Base-by-base conservation (phyloP, 2,888 invertebrate species). In the Trichogramma dendrolimi region DNA sequence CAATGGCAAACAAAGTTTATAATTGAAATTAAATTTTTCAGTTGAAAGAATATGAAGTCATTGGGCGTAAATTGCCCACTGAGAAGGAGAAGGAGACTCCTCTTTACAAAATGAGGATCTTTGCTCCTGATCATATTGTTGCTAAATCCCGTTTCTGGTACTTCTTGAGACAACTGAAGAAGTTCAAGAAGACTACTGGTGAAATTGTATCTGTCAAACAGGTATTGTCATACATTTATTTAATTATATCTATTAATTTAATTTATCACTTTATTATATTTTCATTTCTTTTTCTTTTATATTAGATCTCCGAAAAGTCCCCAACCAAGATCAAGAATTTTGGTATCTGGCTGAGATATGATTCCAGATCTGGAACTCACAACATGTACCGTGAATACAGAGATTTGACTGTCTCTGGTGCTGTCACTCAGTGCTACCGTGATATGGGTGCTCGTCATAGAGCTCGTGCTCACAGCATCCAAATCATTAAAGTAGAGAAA, bases 361-460 rank as follows among this genome's bases (percentile, higher is more conserved):
- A 98, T 80, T 99, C 98, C 1, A 87, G 99, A 64, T 97, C 96
- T 7, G 99, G 98, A 62, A 97, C 96, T 62, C 98, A 99, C 85
- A 99, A 99, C 86, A 99, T 99, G 99, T 99, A 99, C 90, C 87
- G 96, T 69, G 99, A 99, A 82, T 99, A 99, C 84, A 88, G 99
- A 71, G 99, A 99, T 81, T 83, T 97, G 72, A 92, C 94, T 63
- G 93, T 96, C 5, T 92, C 95, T 59, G 95, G 92, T 63, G 99
- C 97, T 62, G 97, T 99, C 61, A 99, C 99, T 10, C 93, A 95
- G 80, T 97, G 96, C 82, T 98, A 98, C 82, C 87, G 96, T 61
- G 99, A 99, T 79, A 75, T 75, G 75, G 89, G 87, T 68, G 97
- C 98, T 60, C 66, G 71, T 97, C 91, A 98, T 83, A 90, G 99